A percentile compares a stretch with the other conserved stretches of the same genome.
Conservation (phyloP, 1,140 invertebrate species). For the Acyrthosiphon pisum region DNA sequence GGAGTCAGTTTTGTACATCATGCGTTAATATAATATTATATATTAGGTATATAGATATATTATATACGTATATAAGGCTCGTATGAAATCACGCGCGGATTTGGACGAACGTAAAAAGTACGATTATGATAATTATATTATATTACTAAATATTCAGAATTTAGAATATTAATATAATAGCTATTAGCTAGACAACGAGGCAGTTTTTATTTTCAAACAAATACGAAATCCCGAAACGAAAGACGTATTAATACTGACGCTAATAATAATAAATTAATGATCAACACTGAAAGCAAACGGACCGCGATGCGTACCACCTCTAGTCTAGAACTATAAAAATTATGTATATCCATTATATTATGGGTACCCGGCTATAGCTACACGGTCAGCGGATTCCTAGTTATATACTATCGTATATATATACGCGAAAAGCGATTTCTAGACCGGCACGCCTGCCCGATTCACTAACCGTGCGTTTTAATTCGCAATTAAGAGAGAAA, state of each 20-base stretch:
- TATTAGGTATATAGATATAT: too few species aligned
- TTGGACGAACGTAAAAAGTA: background rate
- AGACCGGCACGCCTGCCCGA: background rate
- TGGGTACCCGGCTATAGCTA: background rate
- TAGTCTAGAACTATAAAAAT: background rate
- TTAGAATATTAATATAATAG: background rate
- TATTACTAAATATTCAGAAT: background rate
- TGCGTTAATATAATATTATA: background rate
- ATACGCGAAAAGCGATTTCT: background rate
- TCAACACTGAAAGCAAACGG: constrained; percentile 13
- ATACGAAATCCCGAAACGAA: background rate
- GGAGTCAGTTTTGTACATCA: background rate
- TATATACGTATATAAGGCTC: background rate
- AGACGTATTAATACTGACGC: background rate
- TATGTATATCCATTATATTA: background rate
- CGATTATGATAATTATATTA: background rate
- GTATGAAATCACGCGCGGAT: background rate
- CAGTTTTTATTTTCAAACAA: background rate
- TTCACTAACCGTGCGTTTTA: background rate
- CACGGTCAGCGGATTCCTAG: constrained; percentile 20
- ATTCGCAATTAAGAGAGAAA: constrained; percentile 19
- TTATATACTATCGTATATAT: background rate
- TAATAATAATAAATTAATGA: background rate
- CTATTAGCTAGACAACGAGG: background rate
- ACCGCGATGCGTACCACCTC: constrained; percentile 2